These are phyloP conservation scores for Acanthaster planci DNA, from an alignment of 35 echinoderm and acorn worm species.

Conservation along the genomic window DNA sequence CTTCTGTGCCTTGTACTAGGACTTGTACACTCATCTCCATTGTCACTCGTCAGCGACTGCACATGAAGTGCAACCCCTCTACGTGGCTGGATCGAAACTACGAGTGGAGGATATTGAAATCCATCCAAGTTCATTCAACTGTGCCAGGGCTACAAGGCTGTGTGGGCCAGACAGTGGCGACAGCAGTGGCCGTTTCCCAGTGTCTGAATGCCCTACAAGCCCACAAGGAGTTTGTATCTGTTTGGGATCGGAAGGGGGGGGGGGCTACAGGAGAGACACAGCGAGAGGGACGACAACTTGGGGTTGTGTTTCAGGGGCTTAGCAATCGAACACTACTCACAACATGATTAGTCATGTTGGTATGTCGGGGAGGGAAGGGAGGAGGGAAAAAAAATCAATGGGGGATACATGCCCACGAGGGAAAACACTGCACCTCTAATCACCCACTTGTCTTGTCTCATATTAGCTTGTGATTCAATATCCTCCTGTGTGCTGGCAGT, in stretches of 20 bases:
- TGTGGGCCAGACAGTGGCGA: too few relatives aligned
- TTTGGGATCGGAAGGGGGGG: neutral
- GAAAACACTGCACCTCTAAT: neutral
- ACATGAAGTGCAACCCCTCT: slow-evolving; percentile 4
- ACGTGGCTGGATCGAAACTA: slow-evolving; percentile 2
- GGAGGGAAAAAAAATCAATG: neutral
- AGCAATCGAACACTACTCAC: slow-evolving; percentile 23
- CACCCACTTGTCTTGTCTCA: slow-evolving; percentile 25
- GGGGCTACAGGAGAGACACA: too few relatives aligned
- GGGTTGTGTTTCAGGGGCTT: slow-evolving; percentile 8
- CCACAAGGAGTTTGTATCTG: slow-evolving; percentile 9
- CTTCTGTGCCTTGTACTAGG: neutral
- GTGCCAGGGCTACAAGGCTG: neutral
- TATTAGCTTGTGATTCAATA: neutral
- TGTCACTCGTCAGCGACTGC: slow-evolving; percentile 1
- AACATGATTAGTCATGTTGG: slow-evolving; percentile 33
- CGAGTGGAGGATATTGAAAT: slow-evolving; percentile 25
- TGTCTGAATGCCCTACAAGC: neutral
- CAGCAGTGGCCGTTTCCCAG: neutral
- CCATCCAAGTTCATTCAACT: slow-evolving; percentile 33
- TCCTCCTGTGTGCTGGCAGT: too few relatives aligned
- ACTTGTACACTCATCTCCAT: neutral
- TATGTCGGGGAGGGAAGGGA: slow-evolving; percentile 7
- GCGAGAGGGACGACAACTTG: too few relatives aligned
- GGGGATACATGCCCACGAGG: neutral